Conservation (phyloP, 2,888 invertebrate genomes). For the Meiosimyza decipiens region DNA sequence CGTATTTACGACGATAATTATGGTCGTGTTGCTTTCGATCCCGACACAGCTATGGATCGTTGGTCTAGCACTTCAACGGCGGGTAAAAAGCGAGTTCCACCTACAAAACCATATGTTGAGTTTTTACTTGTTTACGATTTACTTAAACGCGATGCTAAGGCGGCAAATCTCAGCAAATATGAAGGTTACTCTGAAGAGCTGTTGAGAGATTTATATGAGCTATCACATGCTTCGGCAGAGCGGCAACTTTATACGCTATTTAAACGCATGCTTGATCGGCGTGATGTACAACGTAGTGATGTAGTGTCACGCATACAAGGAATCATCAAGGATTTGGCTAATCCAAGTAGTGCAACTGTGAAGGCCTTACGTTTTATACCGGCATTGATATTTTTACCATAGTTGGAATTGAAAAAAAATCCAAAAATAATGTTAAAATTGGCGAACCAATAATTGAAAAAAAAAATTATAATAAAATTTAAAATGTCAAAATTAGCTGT, state of each 20-base stretch:
- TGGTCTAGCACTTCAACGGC: constrained; percentile 61
- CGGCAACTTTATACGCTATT: constrained; percentile 63
- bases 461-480: background rate
- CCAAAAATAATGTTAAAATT: background rate
- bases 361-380: constrained; percentile 60
- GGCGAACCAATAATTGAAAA: background rate
- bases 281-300: constrained; percentile 62
- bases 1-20: constrained; percentile 65
- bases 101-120: constrained; percentile 66
- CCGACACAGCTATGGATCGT: constrained; percentile 58
- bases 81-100: constrained; percentile 65
- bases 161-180: constrained; percentile 63
- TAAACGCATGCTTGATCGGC: constrained; percentile 60
- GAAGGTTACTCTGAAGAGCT: constrained; percentile 63
- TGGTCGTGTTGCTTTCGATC: constrained; percentile 58
- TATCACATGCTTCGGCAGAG: constrained; percentile 60
- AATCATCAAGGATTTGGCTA: constrained; percentile 61
- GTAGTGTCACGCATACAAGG: constrained; percentile 61
- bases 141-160: constrained; percentile 66
- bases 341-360: constrained; percentile 59
- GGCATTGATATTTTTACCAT: constrained; percentile 61
- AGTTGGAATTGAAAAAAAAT: constrained; percentile 6
- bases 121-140: constrained; percentile 66
- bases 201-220: constrained; percentile 56
- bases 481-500: background rate